These are phyloP conservation scores for Ferrisia virgata DNA, from an alignment of 2,888 invertebrate species.

Conservation along the genomic window DNA sequence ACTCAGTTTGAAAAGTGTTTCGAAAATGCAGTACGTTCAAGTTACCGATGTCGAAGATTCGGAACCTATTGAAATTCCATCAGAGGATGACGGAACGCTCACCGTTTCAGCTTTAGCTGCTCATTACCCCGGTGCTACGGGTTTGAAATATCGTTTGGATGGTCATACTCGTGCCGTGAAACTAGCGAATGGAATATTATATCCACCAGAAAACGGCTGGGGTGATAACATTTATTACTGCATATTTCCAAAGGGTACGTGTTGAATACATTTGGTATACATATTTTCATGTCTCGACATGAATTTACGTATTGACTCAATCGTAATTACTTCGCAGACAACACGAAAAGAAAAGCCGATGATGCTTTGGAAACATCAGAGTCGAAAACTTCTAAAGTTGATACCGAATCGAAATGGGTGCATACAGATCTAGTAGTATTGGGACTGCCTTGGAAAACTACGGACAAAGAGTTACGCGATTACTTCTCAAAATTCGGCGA, in stretches of 20 bases:
- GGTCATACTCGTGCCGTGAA: slow-evolving; percentile 84
- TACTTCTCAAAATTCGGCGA: slow-evolving; percentile 98
- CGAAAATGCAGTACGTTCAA: slow-evolving; percentile 63
- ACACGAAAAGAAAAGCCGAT: slow-evolving; percentile 94
- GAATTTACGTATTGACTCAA: background rate
- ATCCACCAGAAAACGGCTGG: slow-evolving; percentile 89
- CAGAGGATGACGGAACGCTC: slow-evolving; percentile 88
- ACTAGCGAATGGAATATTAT: slow-evolving; percentile 84
- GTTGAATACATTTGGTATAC: background rate
- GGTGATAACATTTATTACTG: slow-evolving; percentile 63
- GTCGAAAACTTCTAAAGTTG: slow-evolving; percentile 65
- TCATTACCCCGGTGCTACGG: slow-evolving; percentile 96
- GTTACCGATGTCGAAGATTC: slow-evolving; percentile 88
- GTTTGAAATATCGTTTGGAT: slow-evolving; percentile 92
- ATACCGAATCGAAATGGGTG: slow-evolving; percentile 84
- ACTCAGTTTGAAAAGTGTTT: no score
- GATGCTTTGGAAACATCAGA: slow-evolving; percentile 89
- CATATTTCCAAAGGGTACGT: slow-evolving; percentile 60
- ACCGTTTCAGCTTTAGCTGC: slow-evolving; percentile 88
- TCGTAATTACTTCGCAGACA: slow-evolving; percentile 56
- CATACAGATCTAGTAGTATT: slow-evolving; percentile 97
- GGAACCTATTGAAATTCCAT: slow-evolving; percentile 92
- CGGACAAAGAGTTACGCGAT: slow-evolving; percentile 89
- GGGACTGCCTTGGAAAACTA: slow-evolving; percentile 96
- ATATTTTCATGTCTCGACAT: background rate